Percentiles rank a stretch among this genome's conserved stretches.
phyloP scores from a whole-genome alignment of 1,140 invertebrate species.

The Pemphigus obesinymphae region DNA sequence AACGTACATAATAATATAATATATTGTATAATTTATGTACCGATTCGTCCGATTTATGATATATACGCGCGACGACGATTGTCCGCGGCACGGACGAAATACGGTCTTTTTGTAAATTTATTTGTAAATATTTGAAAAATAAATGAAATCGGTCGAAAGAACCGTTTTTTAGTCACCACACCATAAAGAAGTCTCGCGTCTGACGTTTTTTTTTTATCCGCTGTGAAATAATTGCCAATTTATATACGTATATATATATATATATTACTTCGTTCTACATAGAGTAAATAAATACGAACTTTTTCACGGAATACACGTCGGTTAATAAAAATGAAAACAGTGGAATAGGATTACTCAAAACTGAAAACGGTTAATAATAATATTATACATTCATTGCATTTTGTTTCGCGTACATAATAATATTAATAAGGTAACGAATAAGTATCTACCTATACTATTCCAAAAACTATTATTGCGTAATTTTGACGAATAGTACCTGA shows the following conservation, averaged over 20 bases:
- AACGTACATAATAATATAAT: too few species aligned
- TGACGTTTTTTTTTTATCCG: background rate
- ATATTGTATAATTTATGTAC: constrained; percentile 6
- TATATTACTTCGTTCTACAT: background rate
- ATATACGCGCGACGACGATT: background rate
- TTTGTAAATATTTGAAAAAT: background rate
- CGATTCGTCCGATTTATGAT: background rate
- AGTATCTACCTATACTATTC: too few species aligned
- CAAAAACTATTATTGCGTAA: background rate
- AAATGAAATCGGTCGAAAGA: background rate
- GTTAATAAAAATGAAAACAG: too few species aligned
- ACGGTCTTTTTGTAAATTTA: background rate
- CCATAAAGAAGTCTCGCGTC: background rate
- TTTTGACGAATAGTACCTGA: background rate
- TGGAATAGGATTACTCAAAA: too few species aligned
- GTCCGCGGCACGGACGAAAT: background rate
- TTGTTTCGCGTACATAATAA: background rate
- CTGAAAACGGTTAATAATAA: background rate
- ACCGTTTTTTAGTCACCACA: too few species aligned
- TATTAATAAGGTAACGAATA: too few species aligned
- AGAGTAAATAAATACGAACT: constrained; percentile 6
- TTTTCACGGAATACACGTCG: too few species aligned
- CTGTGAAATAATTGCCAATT: constrained; percentile 3
- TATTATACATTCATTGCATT: too few species aligned
- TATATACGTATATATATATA: too few species aligned